These are phyloP conservation scores for Lepus oiostolus DNA, from an alignment of 2,797 vertebrate genomes.

Conservation along the genomic window DNA sequence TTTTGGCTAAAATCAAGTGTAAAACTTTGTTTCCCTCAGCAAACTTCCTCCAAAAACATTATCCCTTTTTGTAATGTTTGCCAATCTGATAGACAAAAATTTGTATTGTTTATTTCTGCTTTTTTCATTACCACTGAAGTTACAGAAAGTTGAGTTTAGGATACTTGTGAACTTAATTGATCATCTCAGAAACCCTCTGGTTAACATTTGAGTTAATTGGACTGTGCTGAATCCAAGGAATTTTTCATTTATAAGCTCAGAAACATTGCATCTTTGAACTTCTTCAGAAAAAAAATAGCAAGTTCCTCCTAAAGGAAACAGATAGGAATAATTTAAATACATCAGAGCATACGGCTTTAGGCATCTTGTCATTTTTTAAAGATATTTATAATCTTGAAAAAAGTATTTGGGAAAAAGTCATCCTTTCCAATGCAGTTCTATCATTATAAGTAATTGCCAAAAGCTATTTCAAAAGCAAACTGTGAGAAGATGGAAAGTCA, in stretches of 20 bases:
- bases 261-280: slow-evolving; percentile 56
- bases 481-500: slow-evolving; percentile 11
- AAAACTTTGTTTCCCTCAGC: background rate
- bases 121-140: slow-evolving; percentile 56
- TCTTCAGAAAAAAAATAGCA: slow-evolving; percentile 45
- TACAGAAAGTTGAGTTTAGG: slow-evolving; percentile 48
- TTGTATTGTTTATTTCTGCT: background rate
- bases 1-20: too few species aligned
- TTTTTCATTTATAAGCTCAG: slow-evolving; percentile 65
- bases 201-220: slow-evolving; percentile 49
- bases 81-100: background rate
- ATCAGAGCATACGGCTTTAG: slow-evolving; percentile 67
- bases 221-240: background rate
- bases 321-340: slow-evolving; percentile 74
- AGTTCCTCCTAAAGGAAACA: slow-evolving; percentile 65
- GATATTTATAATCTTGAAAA: slow-evolving; percentile 69
- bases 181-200: background rate
- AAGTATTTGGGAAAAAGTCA: slow-evolving; percentile 47
- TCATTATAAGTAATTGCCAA: slow-evolving; percentile 71
- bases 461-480: slow-evolving; percentile 45
- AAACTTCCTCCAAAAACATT: slow-evolving; percentile 14
- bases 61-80: slow-evolving; percentile 38
- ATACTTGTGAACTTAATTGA: slow-evolving; percentile 36
- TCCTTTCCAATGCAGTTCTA: slow-evolving; percentile 45
- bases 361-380: slow-evolving; percentile 70